Percentiles rank a stretch among this genome's conserved stretches.
Conservation (phyloP, 2,888 invertebrate genomes). For the Corythucha ciliata region DNA sequence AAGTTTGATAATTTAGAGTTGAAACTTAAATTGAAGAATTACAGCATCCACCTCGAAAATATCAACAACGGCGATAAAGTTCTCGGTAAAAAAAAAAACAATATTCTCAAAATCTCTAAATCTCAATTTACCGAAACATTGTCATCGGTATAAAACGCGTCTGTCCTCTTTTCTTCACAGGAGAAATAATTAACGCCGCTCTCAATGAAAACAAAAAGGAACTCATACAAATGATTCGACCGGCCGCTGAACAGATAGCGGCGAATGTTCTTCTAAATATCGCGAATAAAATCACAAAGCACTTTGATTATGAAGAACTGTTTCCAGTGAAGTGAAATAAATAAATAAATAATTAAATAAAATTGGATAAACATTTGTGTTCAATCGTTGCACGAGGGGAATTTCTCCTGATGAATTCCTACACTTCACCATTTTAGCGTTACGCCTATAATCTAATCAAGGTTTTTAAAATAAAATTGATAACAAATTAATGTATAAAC, state of each 20-base stretch:
- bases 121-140: neutral
- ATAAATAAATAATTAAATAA: constrained; percentile 6
- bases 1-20: constrained; percentile 48
- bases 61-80: constrained; percentile 52
- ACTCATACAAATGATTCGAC: constrained; percentile 57
- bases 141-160: neutral
- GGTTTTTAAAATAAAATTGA: no score
- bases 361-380: no score
- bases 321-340: constrained; percentile 45
- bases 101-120: no score
- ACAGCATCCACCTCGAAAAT: constrained; percentile 48
- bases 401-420: no score
- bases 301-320: constrained; percentile 59
- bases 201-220: constrained; percentile 58
- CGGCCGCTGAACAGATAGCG: constrained; percentile 54
- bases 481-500: no score
- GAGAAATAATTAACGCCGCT: constrained; percentile 56
- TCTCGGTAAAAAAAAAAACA: constrained; percentile 46
- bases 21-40: constrained; percentile 48
- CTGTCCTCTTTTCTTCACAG: constrained; percentile 41
- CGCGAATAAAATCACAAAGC: constrained; percentile 58
- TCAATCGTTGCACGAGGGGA: no score
- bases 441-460: no score
- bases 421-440: no score
- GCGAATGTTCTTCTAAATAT: constrained; percentile 58